Evolutionary conservation across 2,113 vertebrate species (phyloP), one percentile per base, ranked within the genome.

Genomic region (Sceloporus tristichus): DNA sequence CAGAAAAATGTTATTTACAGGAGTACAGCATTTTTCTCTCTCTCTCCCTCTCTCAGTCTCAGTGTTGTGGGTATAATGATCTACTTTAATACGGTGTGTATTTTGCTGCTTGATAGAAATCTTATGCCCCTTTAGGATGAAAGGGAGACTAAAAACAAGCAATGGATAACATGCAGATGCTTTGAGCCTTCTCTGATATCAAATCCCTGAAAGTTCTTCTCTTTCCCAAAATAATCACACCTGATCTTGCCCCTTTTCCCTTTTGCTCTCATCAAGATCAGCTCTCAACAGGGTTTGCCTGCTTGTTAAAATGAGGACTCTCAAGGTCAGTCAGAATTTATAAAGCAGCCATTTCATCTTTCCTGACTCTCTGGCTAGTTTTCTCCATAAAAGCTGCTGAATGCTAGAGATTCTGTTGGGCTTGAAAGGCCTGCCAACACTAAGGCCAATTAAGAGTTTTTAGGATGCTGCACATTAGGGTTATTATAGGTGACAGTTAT

Each of bases 241-340:
- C 90, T 86, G 88, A 85, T 76, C 74, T 40, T 42, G 5, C 21
- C 80, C 91, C 84, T 86, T 66, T 86, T 25, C 86, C 13, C 70
- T 81, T 79, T 73, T 42, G 56, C 89, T 88, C 89, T 89, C 6
- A 0, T 85, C 87, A 83, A 85, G 75, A 87, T 38, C 89, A 79
- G 85, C 19, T 90, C 89, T 91, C 88, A 84, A 88, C 70, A 92
- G 74, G 56, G 0, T 66, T 85, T 56, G 92, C 85, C 88, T 89
- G 82, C 93, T 91, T 92, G 88, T 91, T 92, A 92, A 85, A 91
- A 80, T 59, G 88, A 90, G 80, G 90, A 93, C 83, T 94, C 73
- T 84, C 92, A 94, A 94, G 93, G 95, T 95, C 93, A 95, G 91
- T 92, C 94, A 95, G 84, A 94, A 94, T 95, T 95, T 94, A 94